Evolutionary conservation across 2,797 vertebrate genomes (phyloP), one percentile per base, ranked within the genome.

Genomic region (Enteromius fasciolatus): DNA sequence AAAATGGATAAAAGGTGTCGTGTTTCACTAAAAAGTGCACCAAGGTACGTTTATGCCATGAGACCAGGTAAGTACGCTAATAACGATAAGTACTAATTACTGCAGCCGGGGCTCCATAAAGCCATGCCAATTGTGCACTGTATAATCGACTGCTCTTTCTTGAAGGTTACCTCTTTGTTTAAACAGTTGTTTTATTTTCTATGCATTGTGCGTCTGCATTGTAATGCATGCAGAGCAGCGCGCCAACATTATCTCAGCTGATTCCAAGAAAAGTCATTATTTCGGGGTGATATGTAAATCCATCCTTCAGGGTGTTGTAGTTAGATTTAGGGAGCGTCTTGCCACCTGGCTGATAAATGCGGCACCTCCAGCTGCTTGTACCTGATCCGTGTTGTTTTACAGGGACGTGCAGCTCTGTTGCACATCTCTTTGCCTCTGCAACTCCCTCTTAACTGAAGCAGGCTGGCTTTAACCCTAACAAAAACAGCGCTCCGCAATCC

Each of bases 261-360:
- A 84, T 64, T 75, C 44, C 46, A 18, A 61, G 54, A 68, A 78
- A 68, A n/a, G 75, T 25, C 59, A 48, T 64, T 46, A 78, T 77
- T 85, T 82, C 48, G 11, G 52, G 17, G 74, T 48, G 69, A 79
- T 75, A 63, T 78, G 63, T 52, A 82, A 82, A 83, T 86, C 63
- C 18, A 2, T 31, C 20, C 76, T 31, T 44, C 17, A 4, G 64
- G 72, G 20, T 76, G 33, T 76, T 80, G 20, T 78, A 63, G 33
- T 23, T n/a, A 36, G 44, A 77, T 18, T 75, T 33, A 57, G 44
- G 68, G 18, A 82, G 52, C 63, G 48, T 59, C 61, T 44, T 68
- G 67, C 66, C 74, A 84, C 57, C 61, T 61, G 28, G 25, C 33
- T 69, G 75, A 73, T 85, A 76, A 76, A 82, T 54, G 59, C 25